Percentiles rank a stretch among this genome's conserved stretches.
These are phyloP conservation scores for Urocyon cinereoargenteus DNA, from an alignment of 2,797 vertebrate genomes.

Conservation along the genomic window DNA sequence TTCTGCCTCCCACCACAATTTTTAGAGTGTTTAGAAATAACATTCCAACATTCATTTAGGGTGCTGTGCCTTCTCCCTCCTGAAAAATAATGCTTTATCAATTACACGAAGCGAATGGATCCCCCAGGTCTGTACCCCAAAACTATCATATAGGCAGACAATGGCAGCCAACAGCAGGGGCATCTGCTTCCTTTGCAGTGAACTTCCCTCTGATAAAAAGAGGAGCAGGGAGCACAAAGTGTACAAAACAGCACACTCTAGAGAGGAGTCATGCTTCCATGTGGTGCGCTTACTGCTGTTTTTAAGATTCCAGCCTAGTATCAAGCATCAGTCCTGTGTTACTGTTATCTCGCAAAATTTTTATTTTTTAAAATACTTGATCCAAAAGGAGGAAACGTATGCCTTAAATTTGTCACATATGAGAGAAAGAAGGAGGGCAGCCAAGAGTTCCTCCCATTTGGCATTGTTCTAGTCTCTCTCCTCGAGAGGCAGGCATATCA, in stretches of 20 bases:
- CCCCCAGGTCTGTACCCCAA: neutral
- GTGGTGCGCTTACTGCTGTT: neutral
- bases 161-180: neutral
- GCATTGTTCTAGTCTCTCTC: conserved; percentile 33
- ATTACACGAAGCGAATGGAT: neutral
- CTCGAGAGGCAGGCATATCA: neutral
- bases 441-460: conserved; percentile 80
- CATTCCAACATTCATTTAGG: neutral
- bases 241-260: neutral
- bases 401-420: conserved; percentile 85
- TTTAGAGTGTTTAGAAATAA: neutral
- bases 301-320: neutral
- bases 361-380: conserved; percentile 52
- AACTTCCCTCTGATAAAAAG: neutral
- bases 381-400: conserved; percentile 72
- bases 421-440: conserved; percentile 80
- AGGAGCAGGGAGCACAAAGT: neutral
- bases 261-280: neutral
- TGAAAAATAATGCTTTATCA: neutral
- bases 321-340: neutral
- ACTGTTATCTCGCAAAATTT: neutral
- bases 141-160: neutral
- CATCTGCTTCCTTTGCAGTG: neutral
- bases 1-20: neutral
- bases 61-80: neutral